Conservation (phyloP, 2,113 vertebrate species). For the Muntiacus reevesi region DNA sequence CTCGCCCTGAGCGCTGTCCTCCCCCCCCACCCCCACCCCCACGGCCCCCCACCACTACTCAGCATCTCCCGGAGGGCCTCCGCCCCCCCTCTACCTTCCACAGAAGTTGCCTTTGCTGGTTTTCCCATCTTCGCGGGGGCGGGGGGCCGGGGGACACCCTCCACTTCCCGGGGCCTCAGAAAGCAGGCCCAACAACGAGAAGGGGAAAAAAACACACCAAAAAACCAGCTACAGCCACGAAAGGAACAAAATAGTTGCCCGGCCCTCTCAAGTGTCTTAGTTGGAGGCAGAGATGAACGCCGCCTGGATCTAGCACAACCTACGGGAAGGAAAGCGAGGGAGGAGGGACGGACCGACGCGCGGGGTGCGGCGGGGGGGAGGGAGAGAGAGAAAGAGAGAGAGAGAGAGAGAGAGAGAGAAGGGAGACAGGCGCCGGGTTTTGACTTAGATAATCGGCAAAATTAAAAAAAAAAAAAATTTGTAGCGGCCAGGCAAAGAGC, state of each 20-base stretch:
- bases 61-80: not conserved
- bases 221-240: not conserved
- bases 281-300: conserved; percentile 75
- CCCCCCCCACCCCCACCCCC: not conserved
- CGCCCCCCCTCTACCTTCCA: not conserved
- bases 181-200: not conserved
- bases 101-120: conserved; percentile 16
- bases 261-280: conserved; percentile 79
- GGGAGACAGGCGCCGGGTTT: conserved; percentile 31
- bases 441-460: conserved; percentile 72
- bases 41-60: not conserved
- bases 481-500: conserved; percentile 78
- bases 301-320: conserved; percentile 66
- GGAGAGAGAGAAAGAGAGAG: not conserved
- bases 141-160: not conserved
- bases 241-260: conserved; percentile 52
- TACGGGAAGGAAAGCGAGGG: not conserved
- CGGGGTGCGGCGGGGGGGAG: conserved; percentile 23
- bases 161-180: not conserved
- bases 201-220: not conserved
- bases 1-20: not conserved
- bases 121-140: not conserved
- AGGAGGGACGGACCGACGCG: conserved; percentile 34
- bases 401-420: not conserved
- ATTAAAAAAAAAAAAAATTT: conserved; percentile 60